Base-by-base conservation (phyloP, 2,113 vertebrate genomes). In the Tyrannus savana region DNA sequence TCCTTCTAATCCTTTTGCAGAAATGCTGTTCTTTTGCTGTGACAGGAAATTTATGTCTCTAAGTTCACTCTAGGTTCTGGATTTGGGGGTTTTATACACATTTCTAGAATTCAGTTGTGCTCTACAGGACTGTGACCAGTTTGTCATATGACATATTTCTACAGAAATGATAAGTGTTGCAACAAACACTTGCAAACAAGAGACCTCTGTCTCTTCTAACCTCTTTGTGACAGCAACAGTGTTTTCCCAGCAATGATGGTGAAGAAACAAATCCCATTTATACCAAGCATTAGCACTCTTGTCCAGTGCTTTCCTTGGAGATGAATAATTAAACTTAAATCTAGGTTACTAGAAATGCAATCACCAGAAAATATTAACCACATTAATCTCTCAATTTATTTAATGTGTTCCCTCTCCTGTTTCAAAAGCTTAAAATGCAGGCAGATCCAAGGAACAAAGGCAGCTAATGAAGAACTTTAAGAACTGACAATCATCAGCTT, bases 291-390 rank as follows among this genome's bases (percentile, higher is more conserved):
- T 41, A 74, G 50, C 77, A 66, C 30, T 27, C 39, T 12, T 84
- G 28, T 64, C 49, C 71, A 76, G n/a, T 49, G 82, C 44, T 93
- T 75, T 95, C 62, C 68, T 37, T 85, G 71, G 55, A 89, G 56
- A 97, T 95, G 83, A 97, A 97, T 98, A 94, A 97, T 95, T 97
- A 98, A 97, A 84, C 97, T 94, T 95, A 96, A 97, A 96, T 90
- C 63, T 90, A 46, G 88, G 82, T 93, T 94, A 97, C 96, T 96
- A 97, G 90, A 94, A 68, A 84, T 46, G 92, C 92, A 96, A 76
- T 97, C 93, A 94, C 33, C 58, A 96, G 82, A 92, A 98, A 98
- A 97, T 50, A 97, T 97, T 98, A 98, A 98, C 97, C 85, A 81
- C 68, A 94, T 97, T 87, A 91, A 91, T 67, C 86, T 91, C 93